Evolutionary conservation across 2,113 vertebrate genomes (phyloP), one percentile per base, ranked within the genome.

Genomic region (Nesoenas mayeri): DNA sequence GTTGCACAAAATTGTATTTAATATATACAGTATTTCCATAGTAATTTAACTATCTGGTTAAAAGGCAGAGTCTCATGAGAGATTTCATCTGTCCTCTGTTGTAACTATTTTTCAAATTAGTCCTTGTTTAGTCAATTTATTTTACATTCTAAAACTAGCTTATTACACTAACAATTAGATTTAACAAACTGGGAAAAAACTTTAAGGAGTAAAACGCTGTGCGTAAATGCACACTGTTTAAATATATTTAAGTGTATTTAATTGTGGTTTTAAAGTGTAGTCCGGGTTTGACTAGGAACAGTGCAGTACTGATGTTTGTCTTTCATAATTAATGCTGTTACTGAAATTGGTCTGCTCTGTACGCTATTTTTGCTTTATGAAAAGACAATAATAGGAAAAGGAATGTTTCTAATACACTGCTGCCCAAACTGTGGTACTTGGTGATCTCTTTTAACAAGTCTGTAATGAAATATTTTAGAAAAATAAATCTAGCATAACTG

Each of bases 401-500:
- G 12, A 26, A 50, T 61, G 36, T 85, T 94, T 93, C 79, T 79
- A 89, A 54, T 87, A 56, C 48, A 32, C 95, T 95, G 65, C 71
- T 84, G 25, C 50, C 75, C 85, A 60, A 81, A 91, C 40, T 88
- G 7, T 56, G 7, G 10, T 91, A 74, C 51, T 86, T 97, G 84
- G 24, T 92, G 72, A 69, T 95, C 64, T 94, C 42, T 85, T 97
- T 97, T 95, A 93, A 78, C 69, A 84, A 71, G 75, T 82, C 73
- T 90, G 24, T 97, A 96, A 97, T 97, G 91, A 97, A 96, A 94
- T 96, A 95, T 94, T 96, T 97, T 92, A 97, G 91, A 95, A 97
- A 97, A 97, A 95, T 95, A 97, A 95, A 97, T 97, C 93, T 95
- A 96, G 91, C 91, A 95, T 97, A 97, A 93, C 94, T 95, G 91